Conservation (phyloP, 2,888 invertebrate species). For the Amphiduros pacificus region DNA sequence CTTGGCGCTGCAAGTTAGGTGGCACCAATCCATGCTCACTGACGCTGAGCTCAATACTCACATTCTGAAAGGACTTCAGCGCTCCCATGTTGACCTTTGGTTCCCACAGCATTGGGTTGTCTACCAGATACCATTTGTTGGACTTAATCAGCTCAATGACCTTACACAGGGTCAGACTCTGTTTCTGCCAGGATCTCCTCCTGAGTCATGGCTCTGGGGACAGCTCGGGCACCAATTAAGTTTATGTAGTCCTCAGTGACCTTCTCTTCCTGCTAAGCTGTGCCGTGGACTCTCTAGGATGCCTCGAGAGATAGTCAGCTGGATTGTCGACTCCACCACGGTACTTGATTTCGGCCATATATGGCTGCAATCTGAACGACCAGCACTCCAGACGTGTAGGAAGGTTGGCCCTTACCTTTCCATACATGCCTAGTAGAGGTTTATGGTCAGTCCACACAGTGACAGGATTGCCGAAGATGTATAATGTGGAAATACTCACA, state of each 20-base stretch:
- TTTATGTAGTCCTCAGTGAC: background rate
- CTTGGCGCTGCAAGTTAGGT: background rate
- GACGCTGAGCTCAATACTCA: background rate
- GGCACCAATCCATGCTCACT: background rate
- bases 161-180: no score
- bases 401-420: conserved; percentile 26
- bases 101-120: background rate
- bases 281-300: background rate
- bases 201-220: background rate
- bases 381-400: conserved; percentile 36
- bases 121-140: background rate
- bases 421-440: conserved; percentile 21
- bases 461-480: conserved; percentile 23
- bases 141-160: no score
- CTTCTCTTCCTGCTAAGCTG: background rate
- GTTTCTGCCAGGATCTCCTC: background rate
- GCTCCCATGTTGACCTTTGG: no score
- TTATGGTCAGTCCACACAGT: conserved; percentile 24
- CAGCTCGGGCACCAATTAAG: background rate
- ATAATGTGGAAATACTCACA: conserved; percentile 23
- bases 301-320: background rate
- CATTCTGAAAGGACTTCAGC: no score
- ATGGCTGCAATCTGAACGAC: conserved; percentile 29
- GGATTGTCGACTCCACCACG: conserved; percentile 30
- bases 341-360: conserved; percentile 24